A percentile compares a stretch with the other conserved stretches of the same genome.
Conservation (phyloP, 2,113 vertebrate species). For the Hirundichthys speculiger region DNA sequence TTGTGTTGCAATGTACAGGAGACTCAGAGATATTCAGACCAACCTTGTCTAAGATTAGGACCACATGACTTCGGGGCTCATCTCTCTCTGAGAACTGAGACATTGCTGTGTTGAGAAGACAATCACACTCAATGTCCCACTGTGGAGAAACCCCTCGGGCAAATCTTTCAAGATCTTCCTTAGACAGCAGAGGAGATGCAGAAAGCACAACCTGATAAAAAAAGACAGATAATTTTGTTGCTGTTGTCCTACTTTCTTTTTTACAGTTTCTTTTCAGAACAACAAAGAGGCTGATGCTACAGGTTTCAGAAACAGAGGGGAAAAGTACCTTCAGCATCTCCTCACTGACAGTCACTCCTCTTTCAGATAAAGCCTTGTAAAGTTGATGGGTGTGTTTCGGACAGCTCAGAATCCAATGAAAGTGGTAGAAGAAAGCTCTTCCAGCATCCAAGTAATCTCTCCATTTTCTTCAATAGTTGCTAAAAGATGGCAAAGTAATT, state of each 20-base stretch:
- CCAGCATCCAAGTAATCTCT: slow-evolving; percentile 88
- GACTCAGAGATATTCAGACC: slow-evolving; percentile 5
- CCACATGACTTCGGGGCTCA: slow-evolving; percentile 71
- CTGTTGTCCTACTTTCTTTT: not conserved
- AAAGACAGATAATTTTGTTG: not conserved
- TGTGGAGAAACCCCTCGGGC: slow-evolving; percentile 72
- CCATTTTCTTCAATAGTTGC: slow-evolving; percentile 84
- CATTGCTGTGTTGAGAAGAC: slow-evolving; percentile 75
- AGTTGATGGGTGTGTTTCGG: slow-evolving; percentile 69
- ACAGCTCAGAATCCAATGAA: slow-evolving; percentile 62
- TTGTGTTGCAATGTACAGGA: not conserved
- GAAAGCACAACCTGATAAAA: slow-evolving; percentile 80
- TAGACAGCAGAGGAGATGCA: slow-evolving; percentile 73
- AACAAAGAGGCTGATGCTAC: not conserved
- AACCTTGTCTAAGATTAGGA: slow-evolving; percentile 92
- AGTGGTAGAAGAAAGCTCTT: slow-evolving; percentile 79
- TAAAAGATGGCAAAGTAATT: slow-evolving; percentile 47
- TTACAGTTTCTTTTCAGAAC: not conserved
- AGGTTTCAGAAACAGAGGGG: not conserved
- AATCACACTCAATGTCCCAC: slow-evolving; percentile 65
- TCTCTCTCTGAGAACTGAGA: slow-evolving; percentile 49
- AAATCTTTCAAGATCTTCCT: slow-evolving; percentile 76
- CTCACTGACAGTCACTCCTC: slow-evolving; percentile 70
- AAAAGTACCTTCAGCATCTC: slow-evolving; percentile 83
- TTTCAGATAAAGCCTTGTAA: slow-evolving; percentile 60